A percentile compares a stretch with the other conserved stretches of the same genome.
Conservation (phyloP, 2,113 vertebrate species). For the Aldabrachelys gigantea region DNA sequence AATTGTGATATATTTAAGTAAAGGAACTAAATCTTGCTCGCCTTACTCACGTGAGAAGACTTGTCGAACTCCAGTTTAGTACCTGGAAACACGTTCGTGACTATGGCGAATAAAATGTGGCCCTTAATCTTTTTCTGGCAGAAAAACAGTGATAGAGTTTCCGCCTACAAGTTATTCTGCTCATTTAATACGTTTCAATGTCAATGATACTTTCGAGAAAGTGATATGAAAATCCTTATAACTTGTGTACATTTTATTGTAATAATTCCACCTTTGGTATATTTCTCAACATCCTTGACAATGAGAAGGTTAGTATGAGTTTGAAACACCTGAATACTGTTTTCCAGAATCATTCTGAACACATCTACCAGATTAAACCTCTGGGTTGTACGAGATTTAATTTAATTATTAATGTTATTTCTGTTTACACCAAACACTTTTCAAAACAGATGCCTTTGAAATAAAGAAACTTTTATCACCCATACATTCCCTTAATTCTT, state of each 20-base stretch:
- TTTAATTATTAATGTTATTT: background rate
- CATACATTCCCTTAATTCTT: slow-evolving; percentile 52
- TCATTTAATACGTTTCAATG: background rate
- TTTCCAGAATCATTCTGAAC: background rate
- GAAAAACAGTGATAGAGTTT: background rate
- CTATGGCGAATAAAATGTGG: background rate
- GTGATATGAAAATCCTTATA: background rate
- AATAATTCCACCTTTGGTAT: background rate
- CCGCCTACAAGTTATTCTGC: background rate
- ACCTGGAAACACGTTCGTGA: background rate
- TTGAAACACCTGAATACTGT: background rate
- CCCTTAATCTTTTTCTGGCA: background rate
- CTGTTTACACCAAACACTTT: background rate
- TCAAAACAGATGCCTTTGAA: background rate
- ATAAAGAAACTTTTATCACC: slow-evolving; percentile 20
- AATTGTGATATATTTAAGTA: background rate
- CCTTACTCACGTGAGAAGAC: accelerated
- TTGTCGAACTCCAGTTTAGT: background rate
- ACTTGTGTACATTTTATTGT: accelerated
- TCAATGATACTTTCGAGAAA: background rate
- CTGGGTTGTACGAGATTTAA: background rate
- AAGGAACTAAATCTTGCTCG: accelerated
- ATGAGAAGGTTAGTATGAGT: background rate
- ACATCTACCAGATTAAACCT: background rate
- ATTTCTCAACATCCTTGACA: background rate